phyloP scores from a whole-genome alignment of 2,888 invertebrate species.

The Ormyrus nitidulus region DNA sequence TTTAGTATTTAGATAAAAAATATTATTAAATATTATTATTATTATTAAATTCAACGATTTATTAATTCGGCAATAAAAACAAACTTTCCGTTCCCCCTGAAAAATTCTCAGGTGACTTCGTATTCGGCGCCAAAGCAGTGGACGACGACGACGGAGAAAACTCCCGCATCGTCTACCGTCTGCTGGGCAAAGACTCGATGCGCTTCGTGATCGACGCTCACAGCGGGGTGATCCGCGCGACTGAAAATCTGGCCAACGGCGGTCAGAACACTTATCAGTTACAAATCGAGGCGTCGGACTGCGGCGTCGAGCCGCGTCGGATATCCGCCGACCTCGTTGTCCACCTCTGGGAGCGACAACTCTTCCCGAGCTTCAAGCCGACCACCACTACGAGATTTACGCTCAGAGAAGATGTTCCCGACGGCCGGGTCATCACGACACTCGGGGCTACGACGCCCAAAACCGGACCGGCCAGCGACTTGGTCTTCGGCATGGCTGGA shows the following conservation, averaged over 20 bases:
- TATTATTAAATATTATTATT: too few relatives aligned
- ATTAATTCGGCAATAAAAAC: neutral
- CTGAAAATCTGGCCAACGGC: constrained; percentile 80
- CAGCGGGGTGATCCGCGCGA: constrained; percentile 92
- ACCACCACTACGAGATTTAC: constrained; percentile 82
- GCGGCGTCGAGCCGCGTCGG: constrained; percentile 82
- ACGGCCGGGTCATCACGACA: constrained; percentile 86
- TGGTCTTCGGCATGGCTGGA: constrained; percentile 92
- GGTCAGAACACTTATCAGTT: constrained; percentile 82
- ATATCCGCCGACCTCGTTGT: constrained; percentile 87
- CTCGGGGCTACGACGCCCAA: constrained; percentile 89
- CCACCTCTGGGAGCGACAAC: constrained; percentile 84
- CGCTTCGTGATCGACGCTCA: constrained; percentile 87
- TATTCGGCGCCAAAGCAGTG: constrained; percentile 91
- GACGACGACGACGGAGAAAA: constrained; percentile 90
- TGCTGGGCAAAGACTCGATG: constrained; percentile 86
- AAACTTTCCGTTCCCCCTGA: neutral
- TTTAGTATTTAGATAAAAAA: too few relatives aligned
- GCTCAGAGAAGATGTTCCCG: constrained; percentile 87
- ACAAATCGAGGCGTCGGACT: constrained; percentile 88
- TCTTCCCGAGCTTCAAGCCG: constrained; percentile 86
- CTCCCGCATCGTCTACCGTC: constrained; percentile 86
- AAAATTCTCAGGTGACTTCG: constrained; percentile 81
- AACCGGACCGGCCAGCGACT: constrained; percentile 82
- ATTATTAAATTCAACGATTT: neutral